Base-by-base conservation (phyloP, 1,140 invertebrate species). In the Tetragnatha versicolor region DNA sequence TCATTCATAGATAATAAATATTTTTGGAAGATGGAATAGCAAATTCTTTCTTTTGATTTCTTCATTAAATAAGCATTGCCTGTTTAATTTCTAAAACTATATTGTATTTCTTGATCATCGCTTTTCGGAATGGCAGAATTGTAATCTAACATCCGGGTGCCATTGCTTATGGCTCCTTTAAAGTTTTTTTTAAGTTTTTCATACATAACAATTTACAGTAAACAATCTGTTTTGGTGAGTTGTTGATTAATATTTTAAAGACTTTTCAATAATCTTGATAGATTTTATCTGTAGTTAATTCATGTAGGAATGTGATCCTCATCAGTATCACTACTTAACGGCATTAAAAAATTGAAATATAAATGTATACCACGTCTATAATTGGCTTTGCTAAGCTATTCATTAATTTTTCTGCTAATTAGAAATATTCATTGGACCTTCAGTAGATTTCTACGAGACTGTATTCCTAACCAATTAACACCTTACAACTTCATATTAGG, bases 161-260 rank as follows among this genome's bases (percentile, higher is more conserved):
- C 76, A 79, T 79, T 79, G 76, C 53, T 69, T 69, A 79, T 79
- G 76, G 76, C 76, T 79, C 76, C 76, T 60, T 79, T 60, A 79
- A 69, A 69, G 66, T 70, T 79, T 60, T 69, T 79, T 79, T 79
- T 78, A 65, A 77, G 31, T 65, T 77, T 63, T 77, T 77, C 39
- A 53, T 53, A 63, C 42, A 39, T 63, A 66, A 60, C 60, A 65
- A 77, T 77, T 77, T 60, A 77, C 49, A 37, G 61, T 66, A 77
- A 66, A 77, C 73, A 77, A 65, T 63, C 61, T 53, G 51, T 77
- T 77, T 25, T 63, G 60, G 73, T 77, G 61, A 77, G 60, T 66
- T 65, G 72, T 37, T 47, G 20, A 42, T 68, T 68, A n/a, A n/a
- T n/a, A 39, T 29, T 39, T 68, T 35, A 47, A 31, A 20, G 12